Evolutionary conservation across 2,888 invertebrate genomes (phyloP), one percentile per base, ranked within the genome.

Genomic region (Nebria salina): DNA sequence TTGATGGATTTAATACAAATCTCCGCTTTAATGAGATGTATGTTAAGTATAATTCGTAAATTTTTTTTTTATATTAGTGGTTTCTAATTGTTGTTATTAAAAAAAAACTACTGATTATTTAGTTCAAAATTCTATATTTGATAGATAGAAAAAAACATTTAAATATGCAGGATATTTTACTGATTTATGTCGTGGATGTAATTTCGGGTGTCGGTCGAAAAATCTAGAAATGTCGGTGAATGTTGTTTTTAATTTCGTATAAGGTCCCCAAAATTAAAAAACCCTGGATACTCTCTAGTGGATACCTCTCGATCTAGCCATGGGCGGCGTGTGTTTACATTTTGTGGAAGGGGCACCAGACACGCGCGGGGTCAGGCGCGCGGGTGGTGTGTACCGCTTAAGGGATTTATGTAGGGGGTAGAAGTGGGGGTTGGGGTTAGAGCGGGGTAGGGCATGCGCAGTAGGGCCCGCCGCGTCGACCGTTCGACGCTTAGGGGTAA

Each of bases 401-500:
- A 68, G 68, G 68, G 68, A 70, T 15, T 25, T 70, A 70, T 25
- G 70, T 25, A 9, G 15, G n/a, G 15, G 15, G 68, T 13, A 25
- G 68, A 8, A 68, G 68, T 68, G 80, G 43, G 80, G 65, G 75
- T 25, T 82, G 82, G 82, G 82, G 82, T 65, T 76, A 80, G 80
- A 66, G 78, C 64, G 75, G 72, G 70, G 41, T 64, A 77, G 85
- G 85, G 85, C 85, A 82, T 83, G 83, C 84, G 84, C 83, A 83
- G 79, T 83, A 82, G 84, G 85, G 86, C 89, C 89, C 88, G 85
- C 85, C 84, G 88, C 90, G 91, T 88, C 87, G 87, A 88, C 70
- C 89, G 70, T 70, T 89, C 89, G 89, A 88, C 88, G 89, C 88
- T 89, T 90, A 90, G 90, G 90, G 89, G 90, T 90, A 89, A 90